These are phyloP conservation scores for Drosophila kanapiae DNA, from an alignment of 1,140 invertebrate species.

Conservation along the genomic window DNA sequence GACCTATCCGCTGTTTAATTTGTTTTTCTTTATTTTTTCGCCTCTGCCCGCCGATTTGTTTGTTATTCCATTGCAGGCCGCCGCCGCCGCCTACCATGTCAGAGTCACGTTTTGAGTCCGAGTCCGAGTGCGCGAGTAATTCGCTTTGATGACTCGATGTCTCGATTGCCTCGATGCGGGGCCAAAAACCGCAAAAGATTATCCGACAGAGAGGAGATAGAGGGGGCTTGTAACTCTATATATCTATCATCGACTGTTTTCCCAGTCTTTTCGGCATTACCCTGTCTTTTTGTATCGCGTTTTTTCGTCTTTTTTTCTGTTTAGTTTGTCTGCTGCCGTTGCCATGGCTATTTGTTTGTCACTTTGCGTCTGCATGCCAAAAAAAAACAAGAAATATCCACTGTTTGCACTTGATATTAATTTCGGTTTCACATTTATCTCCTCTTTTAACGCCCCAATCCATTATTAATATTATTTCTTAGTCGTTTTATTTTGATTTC, in stretches of 20 bases:
- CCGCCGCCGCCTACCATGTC: conserved; percentile 16
- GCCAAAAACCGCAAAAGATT: conserved; percentile 43
- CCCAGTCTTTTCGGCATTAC: conserved; percentile 13
- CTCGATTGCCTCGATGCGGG: conserved; percentile 27
- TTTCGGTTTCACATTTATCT: conserved; percentile 41
- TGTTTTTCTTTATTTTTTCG: conserved; percentile 3
- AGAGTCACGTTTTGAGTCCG: conserved; percentile 37
- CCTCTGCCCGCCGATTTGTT: conserved; percentile 4
- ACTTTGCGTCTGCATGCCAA: conserved; percentile 50
- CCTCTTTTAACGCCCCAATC: conserved; percentile 9
- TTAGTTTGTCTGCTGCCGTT: conserved; percentile 10
- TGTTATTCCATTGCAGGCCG: conserved; percentile 25
- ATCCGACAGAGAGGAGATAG: neutral
- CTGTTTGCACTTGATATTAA: conserved; percentile 51
- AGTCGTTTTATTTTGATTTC: conserved; percentile 2
- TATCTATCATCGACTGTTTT: conserved; percentile 16
- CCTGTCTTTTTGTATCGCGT: neutral
- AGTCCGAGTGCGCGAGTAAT: conserved; percentile 16
- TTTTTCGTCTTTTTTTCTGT: neutral
- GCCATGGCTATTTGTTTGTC: conserved; percentile 46
- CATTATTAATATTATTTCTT: conserved; percentile 25
- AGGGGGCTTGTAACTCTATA: conserved; percentile 37
- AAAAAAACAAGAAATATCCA: conserved; percentile 3
- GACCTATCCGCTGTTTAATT: conserved; percentile 5
- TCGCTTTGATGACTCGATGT: conserved; percentile 38